phyloP scores from a whole-genome alignment of 2,888 invertebrate genomes.

The Drosophila setosimentum region DNA sequence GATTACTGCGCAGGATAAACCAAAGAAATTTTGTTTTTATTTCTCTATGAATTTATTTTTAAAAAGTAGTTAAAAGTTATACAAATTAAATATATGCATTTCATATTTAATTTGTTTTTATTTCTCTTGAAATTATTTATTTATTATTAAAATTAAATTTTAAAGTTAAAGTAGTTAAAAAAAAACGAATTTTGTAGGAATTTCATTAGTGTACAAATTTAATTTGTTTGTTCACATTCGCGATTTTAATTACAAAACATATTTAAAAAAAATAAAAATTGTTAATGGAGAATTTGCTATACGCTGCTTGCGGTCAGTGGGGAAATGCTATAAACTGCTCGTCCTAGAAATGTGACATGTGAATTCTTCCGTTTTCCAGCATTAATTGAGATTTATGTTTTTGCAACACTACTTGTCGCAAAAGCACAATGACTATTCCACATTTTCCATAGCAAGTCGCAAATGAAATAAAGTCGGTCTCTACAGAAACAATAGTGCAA shows the following conservation, averaged over 20 bases:
- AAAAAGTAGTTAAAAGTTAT: neutral
- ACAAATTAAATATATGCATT: neutral
- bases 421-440: neutral
- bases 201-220: too few relatives aligned
- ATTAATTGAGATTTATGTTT: neutral
- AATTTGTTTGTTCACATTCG: too few relatives aligned
- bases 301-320: neutral
- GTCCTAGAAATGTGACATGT: neutral
- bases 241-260: too few relatives aligned
- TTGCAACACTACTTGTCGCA: neutral
- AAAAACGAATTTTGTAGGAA: neutral
- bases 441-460: neutral
- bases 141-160: neutral
- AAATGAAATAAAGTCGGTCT: neutral
- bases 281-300: neutral
- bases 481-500: neutral
- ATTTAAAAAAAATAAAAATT: too few relatives aligned
- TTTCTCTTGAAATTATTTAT: neutral
- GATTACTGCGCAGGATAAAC: slow-evolving; percentile 24
- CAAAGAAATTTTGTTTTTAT: slow-evolving; percentile 3
- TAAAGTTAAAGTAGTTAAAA: neutral
- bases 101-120: slow-evolving; percentile 9
- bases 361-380: neutral
- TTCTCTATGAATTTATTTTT: neutral
- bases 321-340: neutral